Base-by-base conservation (phyloP, 2,113 vertebrate genomes). In the Naja naja region DNA sequence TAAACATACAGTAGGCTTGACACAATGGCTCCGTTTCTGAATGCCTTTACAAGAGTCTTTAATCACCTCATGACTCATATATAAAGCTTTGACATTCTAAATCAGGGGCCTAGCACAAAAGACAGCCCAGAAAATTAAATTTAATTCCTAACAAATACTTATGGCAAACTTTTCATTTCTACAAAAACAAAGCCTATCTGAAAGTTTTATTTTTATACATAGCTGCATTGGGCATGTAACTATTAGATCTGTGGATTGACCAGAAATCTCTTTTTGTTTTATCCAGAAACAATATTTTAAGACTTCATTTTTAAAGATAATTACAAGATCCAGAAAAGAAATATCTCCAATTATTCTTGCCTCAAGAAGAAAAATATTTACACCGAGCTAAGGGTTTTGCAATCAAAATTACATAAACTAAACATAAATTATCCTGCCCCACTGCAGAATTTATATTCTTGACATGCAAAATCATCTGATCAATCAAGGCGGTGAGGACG, bases 71-170 rank as follows among this genome's bases (percentile, higher is more conserved):
- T 60, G 7, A 18, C 56, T 74, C 14, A 20, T 69, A 25, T 74
- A 54, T 34, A 74, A 69, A n/a, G 27, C 14, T 43, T 54, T 69
- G 58, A 92, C 53, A 16, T 74, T 74, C 23, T 34, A 45, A 92
- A 88, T 54, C 34, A 54, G 56, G 58, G 58, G 43, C 43, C 47
- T 47, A 69, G 88, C 54, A n/a, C 27, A 43, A 88, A 91, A 88
- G 39, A n/a, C n/a, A 23, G 58, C 47, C 64, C 56, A 43, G 86
- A 27, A 92, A 92, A 92, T 69, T 88, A 69, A 87, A 88, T 88
- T 88, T 27, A 92, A 88, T 92, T 58, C 56, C 34, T 47, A 69
- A 30, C 54, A 60, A 53, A 88, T 11, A 34, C 55, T 34, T 30
- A 56, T 43, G 4, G 43, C 18, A n/a, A 87, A 16, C 55, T 14